Evolutionary conservation across 2,797 vertebrate genomes (phyloP), one percentile per base, ranked within the genome.

Genomic region (Mus caroli): DNA sequence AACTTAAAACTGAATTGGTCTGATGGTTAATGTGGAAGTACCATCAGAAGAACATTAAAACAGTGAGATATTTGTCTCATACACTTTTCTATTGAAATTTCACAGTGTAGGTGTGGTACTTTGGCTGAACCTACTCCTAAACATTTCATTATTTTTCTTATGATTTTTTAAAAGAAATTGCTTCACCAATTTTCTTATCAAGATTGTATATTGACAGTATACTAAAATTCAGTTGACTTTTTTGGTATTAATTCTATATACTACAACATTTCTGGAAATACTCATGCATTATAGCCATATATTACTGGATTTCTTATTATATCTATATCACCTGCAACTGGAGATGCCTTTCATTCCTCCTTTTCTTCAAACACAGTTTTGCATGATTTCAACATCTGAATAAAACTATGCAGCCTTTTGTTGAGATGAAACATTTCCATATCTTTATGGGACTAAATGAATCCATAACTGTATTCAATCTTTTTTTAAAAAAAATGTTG

Each of bases 111-210:
- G 50, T 64, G 58, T 88, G 78, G 11, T 2, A 73, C 50, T 88
- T 96, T 75, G 73, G 31, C 91, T 79, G 71, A 75, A 77, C 13
- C 52, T 87, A 92, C 34, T 92, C 24, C 37, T 64, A 71, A 73
- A 40, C 84, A 85, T 91, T 75, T 90, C 28, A 43, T 67, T 92
- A 19, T 56, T 90, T 62, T 69, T 76, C 12, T 50, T 71, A n/a
- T 22, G 37, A 13, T 37, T 77, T 77, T 64, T 17, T 69, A 90
- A 90, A 54, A 80, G 40, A 17, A 94, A 76, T n/a, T 80, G 9
- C 15, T 82, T 93, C 46, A 50, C 46, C 77, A 52, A 56, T 71
- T 31, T 77, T 77, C 58, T 60, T 83, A 58, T 91, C 19, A 93
- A 73, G n/a, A 75, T 62, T 37, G 1, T 46, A 88, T 54, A 37